Base-by-base conservation (phyloP, 1,140 invertebrate genomes). In the fruit fly (Drosophila melanogaster) region DNA sequence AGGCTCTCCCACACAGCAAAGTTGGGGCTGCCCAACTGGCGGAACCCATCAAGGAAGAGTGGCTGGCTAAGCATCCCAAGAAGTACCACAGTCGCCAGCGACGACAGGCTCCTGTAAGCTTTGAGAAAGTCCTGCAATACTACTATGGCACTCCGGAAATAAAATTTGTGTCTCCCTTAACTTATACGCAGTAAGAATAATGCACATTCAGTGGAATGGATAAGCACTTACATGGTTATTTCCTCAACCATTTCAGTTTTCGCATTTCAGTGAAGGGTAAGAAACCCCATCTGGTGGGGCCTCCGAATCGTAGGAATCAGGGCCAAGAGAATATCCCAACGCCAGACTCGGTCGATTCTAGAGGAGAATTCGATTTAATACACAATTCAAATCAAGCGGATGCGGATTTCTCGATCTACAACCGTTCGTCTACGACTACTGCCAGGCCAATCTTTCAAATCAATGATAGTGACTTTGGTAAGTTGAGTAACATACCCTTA, bases 71-170 rank as follows among this genome's bases (percentile, higher is more conserved):
- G 43, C 61, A 69, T n/a, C 90, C 80, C 41, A 91, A 90, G 51
- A 91, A 85, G 61, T 76, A 72, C 40, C 72, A 81, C 66, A 19
- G 38, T 64, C 85, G 76, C 14, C 77, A 79, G 5, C 80, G 90
- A 12, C 86, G 90, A 14, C 26, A 41, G 33, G 17, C 14, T 8
- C 17, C 10, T 19, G 1, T 0, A 22, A 22, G 0, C 1, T 12
- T 24, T 24, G 43, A 46, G 22, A 0, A 4, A 2, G 19, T 46
- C 19, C 0, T 14, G 4, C 3, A 46, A 6, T 46, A 22, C 11
- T 41, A 49, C 44, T 49, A 49, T 40, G 0, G 4, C 1, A 6
- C 0, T n/a, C 12, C 17, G 5, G 0, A 5, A 2, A 12, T 8
- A 14, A 0, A 7, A 43, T 6, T 3, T 1, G 41, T 11, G 4